Conservation (phyloP, 1,140 invertebrate genomes). For the Chrysopa pallens region DNA sequence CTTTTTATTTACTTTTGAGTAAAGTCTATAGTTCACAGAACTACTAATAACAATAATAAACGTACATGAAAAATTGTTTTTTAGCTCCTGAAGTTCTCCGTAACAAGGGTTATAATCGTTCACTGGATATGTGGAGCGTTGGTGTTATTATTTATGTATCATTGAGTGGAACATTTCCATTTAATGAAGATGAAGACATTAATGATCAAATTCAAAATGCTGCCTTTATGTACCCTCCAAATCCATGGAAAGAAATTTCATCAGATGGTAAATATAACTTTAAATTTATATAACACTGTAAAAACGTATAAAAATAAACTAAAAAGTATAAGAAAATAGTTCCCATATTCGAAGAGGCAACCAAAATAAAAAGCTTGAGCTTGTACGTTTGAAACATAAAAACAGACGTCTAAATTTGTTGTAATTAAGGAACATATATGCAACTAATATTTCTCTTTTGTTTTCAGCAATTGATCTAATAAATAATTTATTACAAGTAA, state of each 20-base stretch:
- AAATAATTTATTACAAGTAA: conserved; percentile 95
- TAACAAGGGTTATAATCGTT: conserved; percentile 97
- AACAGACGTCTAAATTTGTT: too few species aligned
- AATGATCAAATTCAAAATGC: conserved; percentile 99
- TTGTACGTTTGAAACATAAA: too few species aligned
- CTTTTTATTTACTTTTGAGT: too few species aligned
- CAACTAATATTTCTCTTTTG: conserved; percentile 10
- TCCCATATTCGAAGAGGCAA: too few species aligned
- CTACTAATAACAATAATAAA: too few species aligned
- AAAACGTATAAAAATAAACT: neutral
- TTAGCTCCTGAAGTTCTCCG: conserved; percentile 92
- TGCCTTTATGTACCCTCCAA: conserved; percentile 97
- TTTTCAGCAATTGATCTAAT: conserved; percentile 90
- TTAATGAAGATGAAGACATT: conserved; percentile 98
- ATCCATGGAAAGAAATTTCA: conserved; percentile 97
- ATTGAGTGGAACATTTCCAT: conserved; percentile 93
- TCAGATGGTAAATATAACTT: conserved; percentile 51
- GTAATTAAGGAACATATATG: neutral
- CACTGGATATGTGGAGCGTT: conserved; percentile 98
- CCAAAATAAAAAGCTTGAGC: too few species aligned
- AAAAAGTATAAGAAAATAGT: too few species aligned
- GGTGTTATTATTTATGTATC: conserved; percentile 97
- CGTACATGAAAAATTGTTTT: conserved; percentile 11
- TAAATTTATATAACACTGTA: neutral
- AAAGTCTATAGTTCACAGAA: too few species aligned